phyloP scores from a whole-genome alignment of 2,888 invertebrate genomes.

The Orthosia gracilis region DNA sequence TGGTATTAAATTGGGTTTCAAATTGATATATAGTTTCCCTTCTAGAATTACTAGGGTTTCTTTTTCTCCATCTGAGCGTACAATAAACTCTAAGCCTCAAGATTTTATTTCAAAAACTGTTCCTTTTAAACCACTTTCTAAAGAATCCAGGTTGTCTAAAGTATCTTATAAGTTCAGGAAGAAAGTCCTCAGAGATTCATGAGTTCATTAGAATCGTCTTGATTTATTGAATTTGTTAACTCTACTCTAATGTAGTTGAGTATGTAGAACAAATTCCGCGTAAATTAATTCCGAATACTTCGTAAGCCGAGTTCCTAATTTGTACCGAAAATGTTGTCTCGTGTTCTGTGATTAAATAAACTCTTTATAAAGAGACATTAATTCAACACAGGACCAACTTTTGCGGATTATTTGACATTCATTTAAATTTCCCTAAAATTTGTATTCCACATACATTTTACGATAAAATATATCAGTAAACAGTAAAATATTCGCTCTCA shows the following conservation, averaged over 20 bases:
- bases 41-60: not conserved
- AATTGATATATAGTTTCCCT: not conserved
- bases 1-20: not conserved
- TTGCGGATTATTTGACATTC: constrained; percentile 36
- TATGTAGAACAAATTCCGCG: constrained; percentile 41
- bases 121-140: constrained; percentile 22
- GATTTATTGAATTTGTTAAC: constrained; percentile 47
- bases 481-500: constrained; percentile 28
- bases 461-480: constrained; percentile 23
- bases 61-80: not conserved
- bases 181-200: constrained; percentile 19
- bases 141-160: constrained; percentile 24
- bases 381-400: constrained; percentile 43
- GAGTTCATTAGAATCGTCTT: constrained; percentile 37
- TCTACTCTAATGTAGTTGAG: constrained; percentile 9
- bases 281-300: constrained; percentile 52
- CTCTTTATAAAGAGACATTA: constrained; percentile 50
- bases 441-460: constrained; percentile 11
- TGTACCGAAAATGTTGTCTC: constrained; percentile 45
- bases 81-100: constrained; percentile 14
- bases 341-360: constrained; percentile 49
- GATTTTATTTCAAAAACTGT: constrained; percentile 21
- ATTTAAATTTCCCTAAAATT: constrained; percentile 27
- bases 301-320: constrained; percentile 49
- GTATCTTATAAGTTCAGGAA: constrained; percentile 9